phyloP scores from a whole-genome alignment of 2,113 vertebrate genomes.

The Gymnogyps californianus region DNA sequence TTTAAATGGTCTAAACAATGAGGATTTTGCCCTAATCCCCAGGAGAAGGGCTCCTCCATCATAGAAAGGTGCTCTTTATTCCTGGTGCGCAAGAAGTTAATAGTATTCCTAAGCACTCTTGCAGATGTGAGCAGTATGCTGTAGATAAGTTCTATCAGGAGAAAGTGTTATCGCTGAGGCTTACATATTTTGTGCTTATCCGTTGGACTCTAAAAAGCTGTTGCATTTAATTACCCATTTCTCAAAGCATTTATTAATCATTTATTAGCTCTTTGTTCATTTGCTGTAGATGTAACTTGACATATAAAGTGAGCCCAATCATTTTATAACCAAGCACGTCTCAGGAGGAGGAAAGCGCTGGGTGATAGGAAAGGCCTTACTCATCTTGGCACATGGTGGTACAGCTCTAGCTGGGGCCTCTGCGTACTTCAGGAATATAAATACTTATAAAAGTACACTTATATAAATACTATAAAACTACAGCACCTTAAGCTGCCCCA shows the following conservation, averaged over 20 bases:
- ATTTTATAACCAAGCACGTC: background rate
- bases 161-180: background rate
- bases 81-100: background rate
- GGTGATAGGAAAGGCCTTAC: background rate
- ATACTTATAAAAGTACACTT: background rate
- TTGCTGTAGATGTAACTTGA: background rate
- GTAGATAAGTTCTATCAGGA: conserved; percentile 34
- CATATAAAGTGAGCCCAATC: background rate
- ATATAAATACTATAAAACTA: too few relatives aligned
- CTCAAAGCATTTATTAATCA: conserved; percentile 37
- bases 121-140: background rate
- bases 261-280: conserved; percentile 25
- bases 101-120: background rate
- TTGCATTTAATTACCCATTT: conserved; percentile 38
- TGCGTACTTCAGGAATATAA: background rate
- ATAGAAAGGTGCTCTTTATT: background rate
- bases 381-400: background rate
- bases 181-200: conserved; percentile 44
- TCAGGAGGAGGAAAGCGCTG: background rate
- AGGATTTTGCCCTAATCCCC: background rate
- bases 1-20: background rate
- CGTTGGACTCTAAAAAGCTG: background rate
- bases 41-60: background rate
- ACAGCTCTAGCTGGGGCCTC: background rate
- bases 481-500: background rate